These are phyloP conservation scores for Ophraella communa DNA, from an alignment of 2,888 invertebrate genomes.

Conservation along the genomic window DNA sequence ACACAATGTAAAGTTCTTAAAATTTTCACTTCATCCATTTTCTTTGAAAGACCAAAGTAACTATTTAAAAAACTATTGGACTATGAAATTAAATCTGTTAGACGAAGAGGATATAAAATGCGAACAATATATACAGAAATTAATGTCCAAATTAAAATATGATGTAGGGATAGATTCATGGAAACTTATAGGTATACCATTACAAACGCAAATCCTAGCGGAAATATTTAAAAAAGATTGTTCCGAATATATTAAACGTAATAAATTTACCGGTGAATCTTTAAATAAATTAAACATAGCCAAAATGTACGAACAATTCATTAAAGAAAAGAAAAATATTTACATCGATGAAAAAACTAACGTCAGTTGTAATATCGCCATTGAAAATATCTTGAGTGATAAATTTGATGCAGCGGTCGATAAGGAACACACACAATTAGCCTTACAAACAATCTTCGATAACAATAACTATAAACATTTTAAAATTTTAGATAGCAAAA, in stretches of 20 bases:
- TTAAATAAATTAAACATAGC: background rate
- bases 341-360: slow-evolving; percentile 16
- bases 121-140: background rate
- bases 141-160: background rate
- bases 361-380: background rate
- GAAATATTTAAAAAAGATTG: slow-evolving; percentile 15
- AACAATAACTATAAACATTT: background rate
- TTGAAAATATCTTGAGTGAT: background rate
- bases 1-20: background rate
- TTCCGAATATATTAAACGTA: background rate
- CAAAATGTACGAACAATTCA: slow-evolving; percentile 6
- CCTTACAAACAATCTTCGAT: background rate
- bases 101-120: background rate
- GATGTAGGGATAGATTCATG: background rate
- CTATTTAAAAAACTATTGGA: background rate
- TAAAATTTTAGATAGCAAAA: too few species aligned
- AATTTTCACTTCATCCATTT: background rate
- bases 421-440: background rate
- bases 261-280: background rate
- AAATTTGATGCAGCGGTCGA: background rate
- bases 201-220: slow-evolving; percentile 14
- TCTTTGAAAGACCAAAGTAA: background rate
- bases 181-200: slow-evolving; percentile 4
- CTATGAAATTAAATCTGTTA: background rate
- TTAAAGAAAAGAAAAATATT: slow-evolving; percentile 15